Conservation (phyloP, 2,797 vertebrate species). For the Pipistrellus kuhlii region DNA sequence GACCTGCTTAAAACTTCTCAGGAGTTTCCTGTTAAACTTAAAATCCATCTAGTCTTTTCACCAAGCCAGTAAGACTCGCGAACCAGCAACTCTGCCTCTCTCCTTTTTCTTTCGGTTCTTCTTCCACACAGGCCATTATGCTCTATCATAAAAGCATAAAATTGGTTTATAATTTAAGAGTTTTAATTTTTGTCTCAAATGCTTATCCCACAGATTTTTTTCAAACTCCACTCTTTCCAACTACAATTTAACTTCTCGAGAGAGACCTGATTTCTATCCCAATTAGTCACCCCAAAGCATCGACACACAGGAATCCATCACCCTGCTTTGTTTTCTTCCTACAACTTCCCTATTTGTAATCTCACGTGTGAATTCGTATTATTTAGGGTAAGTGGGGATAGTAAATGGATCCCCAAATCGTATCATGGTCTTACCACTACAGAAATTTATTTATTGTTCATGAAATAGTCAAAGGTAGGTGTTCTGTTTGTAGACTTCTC, state of each 20-base stretch:
- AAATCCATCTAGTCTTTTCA: neutral
- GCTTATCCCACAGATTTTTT: neutral
- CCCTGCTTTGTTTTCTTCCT: neutral
- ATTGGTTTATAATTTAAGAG: neutral
- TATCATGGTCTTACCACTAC: neutral
- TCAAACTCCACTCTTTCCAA: neutral
- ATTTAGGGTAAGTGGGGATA: neutral
- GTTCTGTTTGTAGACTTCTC: neutral
- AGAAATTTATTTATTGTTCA: neutral
- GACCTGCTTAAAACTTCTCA: neutral
- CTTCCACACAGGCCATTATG: neutral
- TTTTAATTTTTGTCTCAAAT: neutral
- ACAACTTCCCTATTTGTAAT: neutral
- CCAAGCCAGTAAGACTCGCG: neutral
- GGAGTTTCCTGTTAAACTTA: neutral
- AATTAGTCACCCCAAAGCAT: neutral
- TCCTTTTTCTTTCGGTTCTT: neutral
- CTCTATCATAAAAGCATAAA: slow-evolving; percentile 3
- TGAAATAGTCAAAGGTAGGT: neutral
- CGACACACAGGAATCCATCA: neutral
- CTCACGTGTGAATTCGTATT: neutral
- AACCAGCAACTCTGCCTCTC: neutral
- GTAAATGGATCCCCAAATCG: neutral
- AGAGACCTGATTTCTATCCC: neutral
- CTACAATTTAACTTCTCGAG: neutral